phyloP scores from a whole-genome alignment of 2,888 invertebrate genomes.

The Epinotia ramella region DNA sequence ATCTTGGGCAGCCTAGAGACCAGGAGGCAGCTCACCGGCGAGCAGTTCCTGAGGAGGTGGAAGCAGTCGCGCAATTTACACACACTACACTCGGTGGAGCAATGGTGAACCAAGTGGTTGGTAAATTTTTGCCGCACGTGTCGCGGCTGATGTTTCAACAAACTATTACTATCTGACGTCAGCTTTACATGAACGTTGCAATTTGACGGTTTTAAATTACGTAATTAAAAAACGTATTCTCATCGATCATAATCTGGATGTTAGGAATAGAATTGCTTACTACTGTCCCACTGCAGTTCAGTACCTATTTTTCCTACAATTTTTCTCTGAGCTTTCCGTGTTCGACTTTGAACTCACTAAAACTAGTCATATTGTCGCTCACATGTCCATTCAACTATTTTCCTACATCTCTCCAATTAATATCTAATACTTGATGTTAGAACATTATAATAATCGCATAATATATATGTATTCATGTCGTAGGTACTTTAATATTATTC shows the following conservation, averaged over 20 bases:
- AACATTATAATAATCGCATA: not conserved
- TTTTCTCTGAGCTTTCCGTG: no score
- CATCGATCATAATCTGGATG: slow-evolving; percentile 6
- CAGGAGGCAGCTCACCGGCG: slow-evolving; percentile 48
- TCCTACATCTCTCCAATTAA: not conserved
- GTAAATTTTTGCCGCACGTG: not conserved
- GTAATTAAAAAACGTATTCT: no score
- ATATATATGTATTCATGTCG: not conserved
- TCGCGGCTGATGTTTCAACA: not conserved
- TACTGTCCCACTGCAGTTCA: not conserved
- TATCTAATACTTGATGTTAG: not conserved
- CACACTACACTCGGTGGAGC: not conserved
- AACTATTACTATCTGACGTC: not conserved
- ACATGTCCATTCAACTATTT: not conserved
- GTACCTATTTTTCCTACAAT: no score
- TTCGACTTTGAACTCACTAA: no score
- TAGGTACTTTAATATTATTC: not conserved
- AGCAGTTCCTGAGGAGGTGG: slow-evolving; percentile 58
- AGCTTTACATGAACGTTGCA: not conserved
- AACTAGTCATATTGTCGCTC: not conserved
- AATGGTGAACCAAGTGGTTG: not conserved
- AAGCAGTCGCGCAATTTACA: slow-evolving; percentile 47
- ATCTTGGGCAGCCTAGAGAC: slow-evolving; percentile 55
- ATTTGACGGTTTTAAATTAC: no score
- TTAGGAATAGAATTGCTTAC: not conserved